Percentiles rank a stretch among this genome's conserved stretches.
These are phyloP conservation scores for Pseudocheirus occidentalis DNA, from an alignment of 2,797 vertebrate genomes.

Conservation along the genomic window DNA sequence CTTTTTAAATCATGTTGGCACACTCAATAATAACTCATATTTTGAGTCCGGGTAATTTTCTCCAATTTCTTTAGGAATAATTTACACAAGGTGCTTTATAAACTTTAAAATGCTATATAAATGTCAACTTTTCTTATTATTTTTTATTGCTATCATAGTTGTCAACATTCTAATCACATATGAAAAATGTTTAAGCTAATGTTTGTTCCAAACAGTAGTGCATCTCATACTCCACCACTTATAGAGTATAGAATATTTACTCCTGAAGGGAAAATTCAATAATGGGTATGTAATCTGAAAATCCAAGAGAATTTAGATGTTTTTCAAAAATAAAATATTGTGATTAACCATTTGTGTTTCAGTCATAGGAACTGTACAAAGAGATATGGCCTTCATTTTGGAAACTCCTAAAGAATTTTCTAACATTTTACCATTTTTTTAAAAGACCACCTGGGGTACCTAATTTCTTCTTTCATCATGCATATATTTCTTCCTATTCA, in stretches of 20 bases:
- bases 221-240: background rate
- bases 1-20: background rate
- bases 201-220: background rate
- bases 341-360: background rate
- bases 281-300: background rate
- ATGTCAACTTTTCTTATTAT: background rate
- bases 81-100: background rate
- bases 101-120: background rate
- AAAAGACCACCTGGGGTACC: background rate
- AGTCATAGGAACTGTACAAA: background rate
- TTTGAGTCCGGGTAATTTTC: background rate
- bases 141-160: background rate
- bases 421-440: background rate
- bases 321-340: background rate
- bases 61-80: background rate
- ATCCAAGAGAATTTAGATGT: background rate
- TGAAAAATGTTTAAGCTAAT: background rate
- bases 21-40: background rate
- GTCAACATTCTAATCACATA: background rate
- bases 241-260: background rate
- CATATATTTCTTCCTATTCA: background rate
- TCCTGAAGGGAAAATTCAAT: background rate
- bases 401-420: background rate
- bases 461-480: background rate
- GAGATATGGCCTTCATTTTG: background rate